These are phyloP conservation scores for Nylanderia fulva DNA, from an alignment of 1,140 invertebrate genomes.

Conservation along the genomic window DNA sequence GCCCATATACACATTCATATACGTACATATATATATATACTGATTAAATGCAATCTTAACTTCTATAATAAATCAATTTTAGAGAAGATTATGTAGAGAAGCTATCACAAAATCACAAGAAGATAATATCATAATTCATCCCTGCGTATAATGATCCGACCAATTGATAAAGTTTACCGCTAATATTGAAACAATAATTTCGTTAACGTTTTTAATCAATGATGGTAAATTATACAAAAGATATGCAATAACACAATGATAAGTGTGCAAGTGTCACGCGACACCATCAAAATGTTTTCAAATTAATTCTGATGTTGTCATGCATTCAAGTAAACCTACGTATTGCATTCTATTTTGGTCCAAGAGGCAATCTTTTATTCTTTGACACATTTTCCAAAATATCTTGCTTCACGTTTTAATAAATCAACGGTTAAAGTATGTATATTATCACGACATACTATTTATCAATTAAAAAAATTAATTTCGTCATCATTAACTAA, in stretches of 20 bases:
- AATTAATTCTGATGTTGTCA: background rate
- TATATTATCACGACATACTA: no score
- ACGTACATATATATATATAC: no score
- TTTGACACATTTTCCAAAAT: background rate
- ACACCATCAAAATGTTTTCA: slow-evolving; percentile 8
- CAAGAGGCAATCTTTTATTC: background rate
- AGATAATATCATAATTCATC: background rate
- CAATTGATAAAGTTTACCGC: background rate
- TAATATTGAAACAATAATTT: slow-evolving; percentile 23
- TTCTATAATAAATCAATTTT: slow-evolving; percentile 3
- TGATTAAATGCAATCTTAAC: background rate
- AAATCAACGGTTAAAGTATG: background rate
- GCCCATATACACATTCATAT: no score
- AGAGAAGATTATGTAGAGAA: background rate
- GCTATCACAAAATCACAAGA: background rate
- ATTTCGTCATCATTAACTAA: slow-evolving; percentile 31
- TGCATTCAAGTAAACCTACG: background rate
- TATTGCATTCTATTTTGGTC: background rate
- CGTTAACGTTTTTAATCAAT: background rate
- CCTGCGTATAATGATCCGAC: background rate
- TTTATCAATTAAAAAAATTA: slow-evolving; percentile 30
- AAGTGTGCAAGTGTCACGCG: background rate
- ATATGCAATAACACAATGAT: background rate
- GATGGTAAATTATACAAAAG: background rate
- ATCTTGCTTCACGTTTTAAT: background rate